A percentile compares a stretch with the other conserved stretches of the same genome.
Conservation (phyloP, 2,888 invertebrate genomes). For the Platynereis dumerilii region DNA sequence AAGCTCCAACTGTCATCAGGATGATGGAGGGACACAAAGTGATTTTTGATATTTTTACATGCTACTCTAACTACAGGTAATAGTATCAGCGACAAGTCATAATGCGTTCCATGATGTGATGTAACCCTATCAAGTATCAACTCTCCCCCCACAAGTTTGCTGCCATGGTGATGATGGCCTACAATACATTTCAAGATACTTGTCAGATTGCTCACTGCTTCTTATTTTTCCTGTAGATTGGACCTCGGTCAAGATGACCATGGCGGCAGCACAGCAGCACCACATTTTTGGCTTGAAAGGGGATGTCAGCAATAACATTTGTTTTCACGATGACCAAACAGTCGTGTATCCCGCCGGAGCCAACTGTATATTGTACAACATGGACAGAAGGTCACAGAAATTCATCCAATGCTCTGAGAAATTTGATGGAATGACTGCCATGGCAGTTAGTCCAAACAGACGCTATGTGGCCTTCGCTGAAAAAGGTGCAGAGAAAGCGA, state of each 20-base stretch:
- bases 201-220: too few species aligned
- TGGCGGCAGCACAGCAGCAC: slow-evolving; percentile 59
- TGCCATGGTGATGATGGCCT: too few species aligned
- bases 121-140: too few species aligned
- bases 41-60: too few species aligned
- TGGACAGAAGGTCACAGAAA: slow-evolving; percentile 64
- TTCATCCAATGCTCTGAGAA: slow-evolving; percentile 65
- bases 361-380: slow-evolving; percentile 64
- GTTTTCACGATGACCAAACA: slow-evolving; percentile 64
- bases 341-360: slow-evolving; percentile 65
- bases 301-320: slow-evolving; percentile 60
- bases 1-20: too few species aligned
- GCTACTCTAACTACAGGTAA: too few species aligned
- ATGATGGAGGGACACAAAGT: too few species aligned
- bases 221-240: too few species aligned
- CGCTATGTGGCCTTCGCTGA: slow-evolving; percentile 64
- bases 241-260: slow-evolving; percentile 62
- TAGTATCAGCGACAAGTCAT: too few species aligned
- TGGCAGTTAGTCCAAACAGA: slow-evolving; percentile 63
- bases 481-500: slow-evolving; percentile 59
- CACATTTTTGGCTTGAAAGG: slow-evolving; percentile 63
- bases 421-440: slow-evolving; percentile 63
- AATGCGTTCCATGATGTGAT: too few species aligned
- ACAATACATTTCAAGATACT: too few species aligned
- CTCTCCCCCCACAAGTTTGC: too few species aligned